These are phyloP conservation scores for Poeciliopsis gracilis DNA, from an alignment of 2,797 vertebrate genomes.

Conservation along the genomic window DNA sequence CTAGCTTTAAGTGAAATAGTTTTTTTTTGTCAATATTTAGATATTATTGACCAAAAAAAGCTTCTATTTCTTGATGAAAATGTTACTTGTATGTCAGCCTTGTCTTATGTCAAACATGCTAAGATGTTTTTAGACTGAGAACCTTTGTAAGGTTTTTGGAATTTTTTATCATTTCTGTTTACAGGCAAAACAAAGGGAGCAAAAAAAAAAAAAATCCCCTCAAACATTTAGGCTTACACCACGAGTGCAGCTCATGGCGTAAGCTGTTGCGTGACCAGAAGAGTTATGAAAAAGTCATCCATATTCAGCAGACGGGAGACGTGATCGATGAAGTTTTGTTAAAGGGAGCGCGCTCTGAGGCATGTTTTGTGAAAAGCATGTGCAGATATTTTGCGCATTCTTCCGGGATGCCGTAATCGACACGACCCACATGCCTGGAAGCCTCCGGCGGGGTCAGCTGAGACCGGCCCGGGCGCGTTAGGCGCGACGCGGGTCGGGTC, in stretches of 20 bases:
- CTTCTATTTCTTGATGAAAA: too few relatives aligned
- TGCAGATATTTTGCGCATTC: conserved; percentile 14
- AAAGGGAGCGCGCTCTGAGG: conserved; percentile 30
- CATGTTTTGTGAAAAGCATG: conserved; percentile 15
- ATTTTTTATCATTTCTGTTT: conserved; percentile 22
- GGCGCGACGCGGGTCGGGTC: conserved; percentile 13
- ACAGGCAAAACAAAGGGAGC: conserved; percentile 29
- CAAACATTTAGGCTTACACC: conserved; percentile 2
- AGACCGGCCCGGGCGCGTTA: conserved; percentile 20
- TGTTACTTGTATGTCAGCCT: too few relatives aligned
- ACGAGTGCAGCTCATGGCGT: not conserved
- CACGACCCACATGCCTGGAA: conserved; percentile 38
- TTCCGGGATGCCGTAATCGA: conserved; percentile 36
- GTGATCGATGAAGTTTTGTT: conserved; percentile 47
- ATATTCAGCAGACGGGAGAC: conserved; percentile 36
- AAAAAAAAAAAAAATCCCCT: not conserved
- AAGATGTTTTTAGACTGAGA: too few relatives aligned
- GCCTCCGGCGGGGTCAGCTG: conserved; percentile 30
- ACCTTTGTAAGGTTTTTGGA: too few relatives aligned
- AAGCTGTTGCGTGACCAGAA: conserved; percentile 53
- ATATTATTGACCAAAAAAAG: too few relatives aligned
- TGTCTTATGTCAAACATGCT: too few relatives aligned
- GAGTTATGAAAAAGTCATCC: conserved; percentile 47
- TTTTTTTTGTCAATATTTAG: too few relatives aligned
- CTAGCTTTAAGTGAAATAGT: too few relatives aligned